Base-by-base conservation (phyloP, 2,113 vertebrate species). In the Pomatostomus ruficeps region DNA sequence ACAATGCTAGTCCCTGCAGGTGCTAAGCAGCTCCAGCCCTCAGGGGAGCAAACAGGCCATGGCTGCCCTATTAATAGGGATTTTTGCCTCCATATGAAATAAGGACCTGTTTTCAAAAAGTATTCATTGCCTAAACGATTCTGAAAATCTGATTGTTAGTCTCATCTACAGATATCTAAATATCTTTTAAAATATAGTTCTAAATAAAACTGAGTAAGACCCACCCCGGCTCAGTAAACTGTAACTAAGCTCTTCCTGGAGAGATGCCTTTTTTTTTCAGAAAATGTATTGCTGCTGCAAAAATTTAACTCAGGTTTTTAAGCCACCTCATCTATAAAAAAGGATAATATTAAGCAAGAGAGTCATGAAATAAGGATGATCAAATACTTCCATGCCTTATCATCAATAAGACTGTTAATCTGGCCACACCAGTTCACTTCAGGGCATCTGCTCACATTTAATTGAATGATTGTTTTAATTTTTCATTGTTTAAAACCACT, bases 401-500 rank as follows among this genome's bases (percentile, higher is more conserved):
- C 78, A 90, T 97, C 94, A 96, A 94, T 95, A 93, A 94, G 87
- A 67, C 75, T 85, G 89, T 42, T 90, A 93, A 94, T 84, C 74
- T 89, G 87, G 94, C 89, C 91, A 88, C 85, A 88, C 59, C 85
- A 61, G 93, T 93, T 94, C 91, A 93, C 93, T 95, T 94, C 63
- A 71, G 94, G 90, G 93, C 95, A 95, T 88, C 88, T 90, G 89
- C 67, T 95, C 88, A 85, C 91, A 90, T 77, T 88, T 97, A 96
- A 97, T 95, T 96, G 91, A 97, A 95, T 85, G 91, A 95, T 63
- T 93, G 71, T 91, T 96, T 96, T 96, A 97, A 96, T 97, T 95
- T 97, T 97, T 96, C 95, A 96, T 97, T 94, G 93, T 96, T 97
- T 91, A 96, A 96, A 96, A 86, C 89, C 91, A 90, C 82, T 95